These are phyloP conservation scores for Phaenicophaeus curvirostris DNA, from an alignment of 2,797 vertebrate genomes.

Conservation along the genomic window DNA sequence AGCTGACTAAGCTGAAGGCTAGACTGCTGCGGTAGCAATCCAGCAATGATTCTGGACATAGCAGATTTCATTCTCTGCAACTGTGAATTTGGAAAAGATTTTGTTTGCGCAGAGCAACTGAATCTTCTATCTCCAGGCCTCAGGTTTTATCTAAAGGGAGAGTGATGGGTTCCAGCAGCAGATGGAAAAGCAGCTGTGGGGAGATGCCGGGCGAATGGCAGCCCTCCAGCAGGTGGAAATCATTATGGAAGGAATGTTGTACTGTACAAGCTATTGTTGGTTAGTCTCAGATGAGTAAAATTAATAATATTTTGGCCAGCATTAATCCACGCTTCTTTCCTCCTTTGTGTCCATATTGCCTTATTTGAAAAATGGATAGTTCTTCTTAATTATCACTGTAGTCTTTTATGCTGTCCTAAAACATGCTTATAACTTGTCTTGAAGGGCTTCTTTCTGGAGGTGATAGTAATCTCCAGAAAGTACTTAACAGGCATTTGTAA, in stretches of 20 bases:
- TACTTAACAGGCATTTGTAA: background rate
- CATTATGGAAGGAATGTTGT: conserved; percentile 34
- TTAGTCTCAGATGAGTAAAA: background rate
- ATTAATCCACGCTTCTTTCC: background rate
- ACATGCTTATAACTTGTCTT: background rate
- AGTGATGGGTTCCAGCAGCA: background rate
- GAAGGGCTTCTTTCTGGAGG: background rate
- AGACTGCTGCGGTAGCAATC: background rate
- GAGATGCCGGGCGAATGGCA: background rate
- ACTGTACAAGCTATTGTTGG: conserved; percentile 10
- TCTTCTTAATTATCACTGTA: background rate
- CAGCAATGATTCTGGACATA: background rate
- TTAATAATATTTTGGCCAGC: background rate
- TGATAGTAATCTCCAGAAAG: background rate
- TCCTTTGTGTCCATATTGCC: background rate
- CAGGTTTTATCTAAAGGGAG: background rate
- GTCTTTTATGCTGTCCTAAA: background rate
- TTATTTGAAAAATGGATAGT: background rate
- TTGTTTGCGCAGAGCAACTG: background rate
- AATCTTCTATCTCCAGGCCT: background rate
- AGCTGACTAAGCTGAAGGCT: background rate
- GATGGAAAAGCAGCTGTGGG: conserved; percentile 28
- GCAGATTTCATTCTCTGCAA: background rate
- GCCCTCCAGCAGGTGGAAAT: conserved; percentile 32
- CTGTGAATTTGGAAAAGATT: background rate